These are phyloP conservation scores for Muscicapa adusta DNA, from an alignment of 2,113 vertebrate genomes.

Conservation along the genomic window DNA sequence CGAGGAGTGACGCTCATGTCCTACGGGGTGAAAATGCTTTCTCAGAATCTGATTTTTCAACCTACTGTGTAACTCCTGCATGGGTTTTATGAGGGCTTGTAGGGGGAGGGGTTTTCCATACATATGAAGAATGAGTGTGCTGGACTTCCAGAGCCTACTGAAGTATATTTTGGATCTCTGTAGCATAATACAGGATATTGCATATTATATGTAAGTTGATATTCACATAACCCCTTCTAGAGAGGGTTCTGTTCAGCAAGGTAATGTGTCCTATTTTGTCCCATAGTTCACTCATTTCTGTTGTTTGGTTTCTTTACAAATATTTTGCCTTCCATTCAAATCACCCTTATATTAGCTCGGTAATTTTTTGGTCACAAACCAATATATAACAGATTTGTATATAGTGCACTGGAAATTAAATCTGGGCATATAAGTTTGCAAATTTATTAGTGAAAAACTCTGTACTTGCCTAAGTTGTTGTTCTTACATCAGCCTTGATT, in stretches of 20 bases:
- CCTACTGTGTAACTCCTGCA: not conserved
- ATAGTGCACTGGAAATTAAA: not conserved
- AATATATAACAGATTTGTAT: not conserved
- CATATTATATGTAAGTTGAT: not conserved
- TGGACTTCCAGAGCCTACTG: not conserved
- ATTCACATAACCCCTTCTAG: not conserved
- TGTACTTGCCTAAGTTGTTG: not conserved
- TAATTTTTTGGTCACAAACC: not conserved
- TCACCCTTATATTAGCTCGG: not conserved
- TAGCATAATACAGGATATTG: not conserved
- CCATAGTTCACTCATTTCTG: not conserved
- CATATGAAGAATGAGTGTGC: not conserved
- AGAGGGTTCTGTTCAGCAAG: not conserved
- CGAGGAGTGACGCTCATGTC: not conserved
- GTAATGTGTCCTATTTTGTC: not conserved
- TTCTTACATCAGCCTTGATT: not conserved
- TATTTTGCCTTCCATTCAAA: not conserved
- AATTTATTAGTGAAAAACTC: not conserved
- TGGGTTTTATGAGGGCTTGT: not conserved
- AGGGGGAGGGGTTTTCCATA: not conserved
- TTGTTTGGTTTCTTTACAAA: not conserved
- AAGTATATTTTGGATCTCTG: not conserved
- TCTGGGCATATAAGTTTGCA: not conserved
- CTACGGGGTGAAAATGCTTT: not conserved
- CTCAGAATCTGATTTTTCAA: not conserved